Conservation (phyloP, 2,113 vertebrate species). For the Forbesichthys agassizii region DNA sequence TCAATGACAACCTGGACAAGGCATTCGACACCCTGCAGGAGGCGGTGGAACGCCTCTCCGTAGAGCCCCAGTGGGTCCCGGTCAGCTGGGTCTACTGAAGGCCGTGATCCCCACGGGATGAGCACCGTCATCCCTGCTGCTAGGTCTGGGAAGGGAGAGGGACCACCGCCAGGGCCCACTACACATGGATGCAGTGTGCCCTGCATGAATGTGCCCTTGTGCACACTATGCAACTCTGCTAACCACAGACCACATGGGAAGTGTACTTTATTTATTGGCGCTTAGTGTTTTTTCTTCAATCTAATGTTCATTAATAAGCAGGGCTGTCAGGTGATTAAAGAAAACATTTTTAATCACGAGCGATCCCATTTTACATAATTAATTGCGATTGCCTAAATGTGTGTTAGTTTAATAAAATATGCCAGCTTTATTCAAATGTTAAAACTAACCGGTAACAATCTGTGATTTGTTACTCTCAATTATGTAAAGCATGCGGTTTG, state of each 20-base stretch:
- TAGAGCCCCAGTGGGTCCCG: slow-evolving; percentile 95
- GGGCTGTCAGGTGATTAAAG: no score
- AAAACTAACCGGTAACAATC: slow-evolving; percentile 38
- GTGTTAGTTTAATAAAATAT: slow-evolving; percentile 9
- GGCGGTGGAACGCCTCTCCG: slow-evolving; percentile 84
- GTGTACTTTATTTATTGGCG: slow-evolving; percentile 98
- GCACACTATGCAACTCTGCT: slow-evolving; percentile 87
- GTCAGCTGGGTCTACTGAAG: slow-evolving; percentile 97
- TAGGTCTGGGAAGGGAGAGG: slow-evolving; percentile 24
- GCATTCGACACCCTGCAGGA: slow-evolving; percentile 94
- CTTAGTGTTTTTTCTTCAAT: slow-evolving; percentile 61
- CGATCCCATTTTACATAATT: no score
- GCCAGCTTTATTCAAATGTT: slow-evolving; percentile 47
- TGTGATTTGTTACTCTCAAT: no score
- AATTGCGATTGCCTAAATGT: no score
- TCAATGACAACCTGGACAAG: slow-evolving; percentile 97
- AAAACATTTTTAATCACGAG: no score
- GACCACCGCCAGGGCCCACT: slow-evolving; percentile 23
- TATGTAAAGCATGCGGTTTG: no score
- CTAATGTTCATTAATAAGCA: no score
- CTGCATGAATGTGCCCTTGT: slow-evolving; percentile 52
- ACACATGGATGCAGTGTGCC: slow-evolving; percentile 45
- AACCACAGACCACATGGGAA: slow-evolving; percentile 73
- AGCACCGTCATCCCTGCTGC: slow-evolving; percentile 23
- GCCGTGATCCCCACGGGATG: slow-evolving; percentile 21